These are phyloP conservation scores for Apamea crenata DNA, from an alignment of 2,888 invertebrate species.

Conservation along the genomic window DNA sequence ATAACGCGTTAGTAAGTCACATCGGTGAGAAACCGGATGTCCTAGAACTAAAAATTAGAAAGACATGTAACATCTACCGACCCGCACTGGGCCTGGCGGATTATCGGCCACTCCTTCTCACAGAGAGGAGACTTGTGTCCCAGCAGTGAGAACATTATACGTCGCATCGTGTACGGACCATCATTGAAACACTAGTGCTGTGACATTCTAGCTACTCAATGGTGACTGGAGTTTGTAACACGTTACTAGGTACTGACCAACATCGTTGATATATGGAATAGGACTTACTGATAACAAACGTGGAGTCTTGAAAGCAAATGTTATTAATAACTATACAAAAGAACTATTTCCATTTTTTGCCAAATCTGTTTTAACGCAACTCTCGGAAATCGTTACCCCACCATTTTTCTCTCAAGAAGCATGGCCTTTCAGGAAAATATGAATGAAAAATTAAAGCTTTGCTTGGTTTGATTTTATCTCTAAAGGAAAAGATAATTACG, in stretches of 20 bases:
- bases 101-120: too few species aligned
- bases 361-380: conserved; percentile 13
- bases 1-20: background rate
- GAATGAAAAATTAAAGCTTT: conserved; percentile 3
- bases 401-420: conserved; percentile 5
- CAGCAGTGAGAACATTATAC: too few species aligned
- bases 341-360: conserved; percentile 3
- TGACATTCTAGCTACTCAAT: too few species aligned
- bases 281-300: background rate
- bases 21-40: background rate
- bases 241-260: too few species aligned
- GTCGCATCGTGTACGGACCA: background rate
- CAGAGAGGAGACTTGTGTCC: too few species aligned
- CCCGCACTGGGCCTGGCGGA: too few species aligned
- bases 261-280: too few species aligned
- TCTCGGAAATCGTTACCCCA: conserved; percentile 8
- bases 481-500: background rate
- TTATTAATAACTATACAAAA: background rate
- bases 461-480: background rate
- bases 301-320: background rate
- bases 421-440: conserved; percentile 3
- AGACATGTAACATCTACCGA: too few species aligned
- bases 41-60: too few species aligned
- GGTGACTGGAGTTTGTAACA: too few species aligned
- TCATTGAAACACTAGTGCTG: background rate